Evolutionary conservation across 2,113 vertebrate species (phyloP).

Genomic region (Alligator mississippiensis): DNA sequence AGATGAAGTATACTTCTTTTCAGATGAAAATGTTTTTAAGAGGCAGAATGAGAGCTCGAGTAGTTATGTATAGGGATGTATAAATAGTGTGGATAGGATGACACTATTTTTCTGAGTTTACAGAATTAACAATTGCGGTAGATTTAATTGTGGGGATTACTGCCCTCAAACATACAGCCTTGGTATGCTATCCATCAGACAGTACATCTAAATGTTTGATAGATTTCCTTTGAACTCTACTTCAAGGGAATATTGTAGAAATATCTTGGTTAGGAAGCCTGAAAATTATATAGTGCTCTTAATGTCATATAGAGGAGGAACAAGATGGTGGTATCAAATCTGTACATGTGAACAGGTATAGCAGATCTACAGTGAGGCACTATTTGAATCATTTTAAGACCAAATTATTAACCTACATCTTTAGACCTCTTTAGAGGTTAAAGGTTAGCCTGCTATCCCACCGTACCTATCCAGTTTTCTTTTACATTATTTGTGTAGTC

Average conservation of each 20-base stretch:
- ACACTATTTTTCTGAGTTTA: not conserved
- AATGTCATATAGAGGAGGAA: not conserved
- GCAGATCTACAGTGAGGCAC: not conserved
- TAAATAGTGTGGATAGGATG: not conserved
- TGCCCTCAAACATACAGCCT: not conserved
- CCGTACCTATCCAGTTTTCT: not conserved
- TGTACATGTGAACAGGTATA: not conserved
- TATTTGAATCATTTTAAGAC: not conserved
- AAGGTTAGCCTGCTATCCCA: not conserved
- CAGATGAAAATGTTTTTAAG: not conserved
- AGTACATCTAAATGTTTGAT: not conserved
- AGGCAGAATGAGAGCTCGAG: not conserved
- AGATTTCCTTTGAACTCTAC: not conserved
- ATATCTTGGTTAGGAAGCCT: not conserved
- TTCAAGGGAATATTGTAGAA: not conserved
- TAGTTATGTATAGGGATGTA: fast-evolving
- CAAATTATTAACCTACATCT: not conserved
- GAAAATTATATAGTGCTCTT: not conserved
- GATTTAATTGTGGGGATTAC: not conserved
- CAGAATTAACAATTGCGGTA: not conserved
- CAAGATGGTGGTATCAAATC: not conserved
- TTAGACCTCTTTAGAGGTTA: not conserved
- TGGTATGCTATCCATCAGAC: not conserved
- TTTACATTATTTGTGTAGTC: not conserved
- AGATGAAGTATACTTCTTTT: not conserved